Conservation (phyloP, 1,140 invertebrate species). For the Hesperophylax magnus region DNA sequence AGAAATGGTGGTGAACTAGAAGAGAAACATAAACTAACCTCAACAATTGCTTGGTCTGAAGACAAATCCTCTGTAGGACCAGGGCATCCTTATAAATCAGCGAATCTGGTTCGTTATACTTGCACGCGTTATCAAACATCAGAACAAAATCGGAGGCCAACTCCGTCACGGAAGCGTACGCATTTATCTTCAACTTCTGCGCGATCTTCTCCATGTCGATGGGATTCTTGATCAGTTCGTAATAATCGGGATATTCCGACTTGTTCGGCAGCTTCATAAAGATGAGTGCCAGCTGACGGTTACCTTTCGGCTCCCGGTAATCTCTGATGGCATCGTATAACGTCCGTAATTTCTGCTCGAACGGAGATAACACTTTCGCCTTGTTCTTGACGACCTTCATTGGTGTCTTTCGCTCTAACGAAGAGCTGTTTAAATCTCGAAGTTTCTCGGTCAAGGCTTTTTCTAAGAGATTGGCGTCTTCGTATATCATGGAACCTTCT, state of each 20-base stretch:
- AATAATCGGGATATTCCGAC: constrained; percentile 96
- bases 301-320: constrained; percentile 88
- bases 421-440: constrained; percentile 75
- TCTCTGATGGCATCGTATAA: constrained; percentile 92
- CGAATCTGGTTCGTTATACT: constrained; percentile 97
- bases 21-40: constrained; percentile 61
- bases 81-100: constrained; percentile 97
- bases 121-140: constrained; percentile 96
- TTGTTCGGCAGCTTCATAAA: constrained; percentile 94
- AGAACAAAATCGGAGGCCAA: constrained; percentile 92
- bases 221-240: constrained; percentile 94
- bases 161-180: constrained; percentile 82
- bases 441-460: constrained; percentile 88
- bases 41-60: constrained; percentile 93
- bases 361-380: constrained; percentile 67
- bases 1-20: too few relatives aligned
- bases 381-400: constrained; percentile 60
- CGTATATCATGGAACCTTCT: constrained; percentile 94
- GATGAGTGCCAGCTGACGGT: constrained; percentile 83
- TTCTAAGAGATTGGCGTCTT: constrained; percentile 93
- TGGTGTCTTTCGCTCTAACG: constrained; percentile 60
- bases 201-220: constrained; percentile 97
- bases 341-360: constrained; percentile 86
- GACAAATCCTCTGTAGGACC: constrained; percentile 86
- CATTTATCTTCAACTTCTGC: constrained; percentile 88